Conservation (phyloP, 2,888 invertebrate species). For the Aradus depressus region DNA sequence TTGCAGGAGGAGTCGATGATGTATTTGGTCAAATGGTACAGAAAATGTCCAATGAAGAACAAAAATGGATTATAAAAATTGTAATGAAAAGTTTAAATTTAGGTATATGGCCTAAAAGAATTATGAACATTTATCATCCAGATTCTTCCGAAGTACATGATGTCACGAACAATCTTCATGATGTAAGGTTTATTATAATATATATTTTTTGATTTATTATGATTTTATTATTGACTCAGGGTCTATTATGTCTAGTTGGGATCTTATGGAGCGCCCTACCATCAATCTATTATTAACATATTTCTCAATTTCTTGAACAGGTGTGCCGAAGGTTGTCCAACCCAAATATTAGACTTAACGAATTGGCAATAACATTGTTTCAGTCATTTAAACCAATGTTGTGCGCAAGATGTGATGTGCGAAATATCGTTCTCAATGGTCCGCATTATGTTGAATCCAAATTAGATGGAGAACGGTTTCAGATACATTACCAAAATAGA, state of each 20-base stretch:
- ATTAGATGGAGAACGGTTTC: conserved; percentile 89
- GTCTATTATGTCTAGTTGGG: too few species aligned
- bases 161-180: conserved; percentile 54
- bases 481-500: conserved; percentile 68
- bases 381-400: conserved; percentile 80
- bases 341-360: conserved; percentile 48
- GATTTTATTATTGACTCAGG: too few species aligned
- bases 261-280: conserved; percentile 17
- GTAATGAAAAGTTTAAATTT: conserved; percentile 75
- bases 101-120: conserved; percentile 57
- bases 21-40: conserved; percentile 55
- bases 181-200: conserved; percentile 49
- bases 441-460: conserved; percentile 67
- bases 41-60: conserved; percentile 58
- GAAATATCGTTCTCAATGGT: conserved; percentile 40
- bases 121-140: conserved; percentile 61
- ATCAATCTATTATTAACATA: conserved; percentile 2
- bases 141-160: conserved; percentile 67
- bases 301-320: conserved; percentile 36
- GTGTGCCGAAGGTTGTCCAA: conserved; percentile 56
- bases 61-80: conserved; percentile 84
- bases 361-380: conserved; percentile 59
- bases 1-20: conserved; percentile 44
- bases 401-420: conserved; percentile 58
- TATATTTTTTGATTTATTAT: too few species aligned